Conservation (phyloP, 2,888 invertebrate species). For the Polylopha cassiicola region DNA sequence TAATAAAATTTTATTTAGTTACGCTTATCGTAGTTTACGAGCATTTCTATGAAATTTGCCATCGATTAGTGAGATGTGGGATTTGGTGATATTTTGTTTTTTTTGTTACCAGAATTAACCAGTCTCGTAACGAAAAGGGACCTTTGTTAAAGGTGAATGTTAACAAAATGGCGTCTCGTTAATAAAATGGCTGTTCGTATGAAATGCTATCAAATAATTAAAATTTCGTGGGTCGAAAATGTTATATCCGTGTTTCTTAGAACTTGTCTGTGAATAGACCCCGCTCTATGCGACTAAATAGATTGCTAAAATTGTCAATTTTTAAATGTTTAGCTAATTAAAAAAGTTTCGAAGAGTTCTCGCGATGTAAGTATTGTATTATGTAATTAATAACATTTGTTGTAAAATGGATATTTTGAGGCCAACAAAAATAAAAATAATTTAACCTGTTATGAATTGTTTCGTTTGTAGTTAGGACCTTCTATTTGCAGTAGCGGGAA, state of each 20-base stretch:
- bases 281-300: slow-evolving; percentile 33
- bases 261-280: slow-evolving; percentile 19
- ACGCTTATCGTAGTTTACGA: slow-evolving; percentile 22
- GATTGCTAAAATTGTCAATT: slow-evolving; percentile 68
- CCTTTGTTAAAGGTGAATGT: no score
- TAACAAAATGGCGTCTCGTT: no score
- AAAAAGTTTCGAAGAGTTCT: slow-evolving; percentile 54
- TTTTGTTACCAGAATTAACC: no score
- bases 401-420: slow-evolving; percentile 72
- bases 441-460: slow-evolving; percentile 53
- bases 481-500: background rate
- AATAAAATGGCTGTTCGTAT: no score
- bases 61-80: no score
- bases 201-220: no score
- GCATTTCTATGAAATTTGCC: no score
- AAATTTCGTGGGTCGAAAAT: slow-evolving; percentile 7
- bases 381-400: slow-evolving; percentile 60
- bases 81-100: no score
- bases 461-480: slow-evolving; percentile 28
- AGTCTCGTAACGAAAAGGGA: no score
- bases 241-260: slow-evolving; percentile 15
- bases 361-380: slow-evolving; percentile 59
- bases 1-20: slow-evolving; percentile 23
- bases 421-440: slow-evolving; percentile 71
- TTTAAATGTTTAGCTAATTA: slow-evolving; percentile 65